Evolutionary conservation across 2,888 invertebrate genomes (phyloP).

Genomic region (Cantharis lateralis): DNA sequence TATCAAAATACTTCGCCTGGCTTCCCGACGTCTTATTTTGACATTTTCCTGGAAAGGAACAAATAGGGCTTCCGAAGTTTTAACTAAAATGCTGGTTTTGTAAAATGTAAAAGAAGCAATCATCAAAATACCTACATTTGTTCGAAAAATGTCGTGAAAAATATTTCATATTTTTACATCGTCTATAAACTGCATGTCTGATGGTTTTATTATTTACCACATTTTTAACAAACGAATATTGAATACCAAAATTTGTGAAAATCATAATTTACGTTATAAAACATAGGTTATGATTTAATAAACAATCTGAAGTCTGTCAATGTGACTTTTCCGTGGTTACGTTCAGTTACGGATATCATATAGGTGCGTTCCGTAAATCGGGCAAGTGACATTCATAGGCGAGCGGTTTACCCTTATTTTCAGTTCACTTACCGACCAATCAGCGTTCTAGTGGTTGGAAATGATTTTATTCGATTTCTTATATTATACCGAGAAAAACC

Average conservation of each 20-base stretch:
- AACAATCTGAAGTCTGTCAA: no score
- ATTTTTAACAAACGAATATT: neutral
- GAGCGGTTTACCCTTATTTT: no score
- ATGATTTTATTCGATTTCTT: no score
- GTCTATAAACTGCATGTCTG: neutral
- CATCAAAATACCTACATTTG: neutral
- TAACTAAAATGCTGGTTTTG: neutral
- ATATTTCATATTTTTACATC: neutral
- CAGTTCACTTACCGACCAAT: no score
- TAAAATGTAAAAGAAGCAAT: neutral
- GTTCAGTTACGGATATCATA: no score
- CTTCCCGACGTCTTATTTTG: constrained; percentile 65
- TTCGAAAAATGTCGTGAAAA: neutral
- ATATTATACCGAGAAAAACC: no score
- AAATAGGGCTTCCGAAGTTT: constrained; percentile 26
- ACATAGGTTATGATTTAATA: neutral
- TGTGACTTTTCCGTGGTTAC: no score
- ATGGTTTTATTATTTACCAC: neutral
- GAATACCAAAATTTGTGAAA: neutral
- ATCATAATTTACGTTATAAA: neutral
- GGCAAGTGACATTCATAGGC: no score
- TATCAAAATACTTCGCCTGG: constrained; percentile 71
- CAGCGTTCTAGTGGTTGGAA: no score
- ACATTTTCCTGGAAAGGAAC: constrained; percentile 63
- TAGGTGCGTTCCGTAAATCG: no score